Conservation (phyloP, 2,113 vertebrate species). For the Elaphurus davidianus region DNA sequence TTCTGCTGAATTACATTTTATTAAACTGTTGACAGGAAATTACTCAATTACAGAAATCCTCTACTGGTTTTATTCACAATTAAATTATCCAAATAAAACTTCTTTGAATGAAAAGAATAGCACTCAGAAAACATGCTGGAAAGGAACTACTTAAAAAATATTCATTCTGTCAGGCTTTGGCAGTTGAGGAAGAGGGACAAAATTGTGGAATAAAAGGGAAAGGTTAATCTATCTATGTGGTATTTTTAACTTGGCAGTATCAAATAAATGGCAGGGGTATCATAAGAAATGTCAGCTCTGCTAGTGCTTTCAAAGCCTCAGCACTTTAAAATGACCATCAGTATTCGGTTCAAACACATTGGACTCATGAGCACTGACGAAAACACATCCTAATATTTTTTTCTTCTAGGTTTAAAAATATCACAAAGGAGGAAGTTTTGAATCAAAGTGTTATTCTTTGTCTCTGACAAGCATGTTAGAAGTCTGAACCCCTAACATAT, state of each 20-base stretch:
- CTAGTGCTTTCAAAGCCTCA: background rate
- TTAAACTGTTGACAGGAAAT: conserved; percentile 11
- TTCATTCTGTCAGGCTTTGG: background rate
- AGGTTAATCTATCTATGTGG: too few species aligned
- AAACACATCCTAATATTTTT: background rate
- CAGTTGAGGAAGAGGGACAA: background rate
- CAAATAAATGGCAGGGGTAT: background rate
- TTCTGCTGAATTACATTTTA: background rate
- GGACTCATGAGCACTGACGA: background rate
- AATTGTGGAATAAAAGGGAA: background rate
- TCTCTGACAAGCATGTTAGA: background rate
- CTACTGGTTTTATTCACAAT: background rate
- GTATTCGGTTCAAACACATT: background rate
- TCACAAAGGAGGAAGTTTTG: background rate
- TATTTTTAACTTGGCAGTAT: background rate
- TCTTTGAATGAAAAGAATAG: background rate
- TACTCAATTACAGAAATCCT: background rate
- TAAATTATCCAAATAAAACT: background rate
- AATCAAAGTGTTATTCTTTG: background rate
- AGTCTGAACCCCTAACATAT: background rate
- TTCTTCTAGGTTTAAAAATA: background rate
- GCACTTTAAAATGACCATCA: background rate
- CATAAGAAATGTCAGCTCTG: background rate
- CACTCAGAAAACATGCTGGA: background rate
- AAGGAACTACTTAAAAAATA: background rate